Evolutionary conservation across 2,888 invertebrate genomes (phyloP).

Genomic region (Hyles lineata): DNA sequence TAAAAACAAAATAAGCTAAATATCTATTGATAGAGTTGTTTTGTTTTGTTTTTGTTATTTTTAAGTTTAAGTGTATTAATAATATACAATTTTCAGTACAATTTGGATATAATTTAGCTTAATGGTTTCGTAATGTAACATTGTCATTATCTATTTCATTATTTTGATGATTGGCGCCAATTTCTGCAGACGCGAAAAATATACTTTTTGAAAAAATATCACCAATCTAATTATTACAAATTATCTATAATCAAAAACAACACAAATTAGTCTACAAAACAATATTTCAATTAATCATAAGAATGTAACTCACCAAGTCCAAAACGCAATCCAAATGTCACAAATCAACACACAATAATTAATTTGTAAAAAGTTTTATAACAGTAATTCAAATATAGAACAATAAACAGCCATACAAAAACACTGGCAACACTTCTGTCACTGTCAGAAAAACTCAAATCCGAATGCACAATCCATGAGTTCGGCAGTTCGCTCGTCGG

Average conservation of each 20-base stretch:
- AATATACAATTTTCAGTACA: no score
- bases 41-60: slow-evolving; percentile 2
- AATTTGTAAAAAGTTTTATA: slow-evolving; percentile 42
- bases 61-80: no score
- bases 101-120: no score
- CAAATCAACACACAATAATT: slow-evolving; percentile 66
- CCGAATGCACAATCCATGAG: slow-evolving; percentile 57
- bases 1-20: background rate
- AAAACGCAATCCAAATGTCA: slow-evolving; percentile 81
- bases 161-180: background rate
- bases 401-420: slow-evolving; percentile 43
- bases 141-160: background rate
- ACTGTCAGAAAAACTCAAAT: slow-evolving; percentile 67
- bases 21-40: background rate
- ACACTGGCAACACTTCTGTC: slow-evolving; percentile 70
- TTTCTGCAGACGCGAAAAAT: background rate
- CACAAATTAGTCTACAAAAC: background rate
- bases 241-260: background rate
- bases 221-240: background rate
- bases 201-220: background rate
- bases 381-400: slow-evolving; percentile 45
- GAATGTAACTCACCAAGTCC: slow-evolving; percentile 69
- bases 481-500: slow-evolving; percentile 48
- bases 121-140: no score
- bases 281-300: background rate